Conservation (phyloP, 2,113 vertebrate genomes). For the Lathamus discolor region DNA sequence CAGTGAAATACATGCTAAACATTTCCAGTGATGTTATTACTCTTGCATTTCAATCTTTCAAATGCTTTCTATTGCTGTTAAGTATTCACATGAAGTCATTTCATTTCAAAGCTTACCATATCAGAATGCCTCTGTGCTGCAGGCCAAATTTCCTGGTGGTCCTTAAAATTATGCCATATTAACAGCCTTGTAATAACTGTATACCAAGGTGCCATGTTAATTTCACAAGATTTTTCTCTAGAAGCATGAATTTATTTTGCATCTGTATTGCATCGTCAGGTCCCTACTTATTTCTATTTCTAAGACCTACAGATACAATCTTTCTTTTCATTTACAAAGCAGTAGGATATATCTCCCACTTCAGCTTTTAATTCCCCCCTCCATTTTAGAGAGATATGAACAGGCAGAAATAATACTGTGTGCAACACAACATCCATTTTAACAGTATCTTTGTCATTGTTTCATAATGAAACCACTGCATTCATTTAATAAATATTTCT, state of each 20-base stretch:
- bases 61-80: neutral
- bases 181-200: neutral
- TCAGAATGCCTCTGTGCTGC: conserved; percentile 21
- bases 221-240: neutral
- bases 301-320: neutral
- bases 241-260: neutral
- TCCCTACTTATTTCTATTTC: neutral
- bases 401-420: neutral
- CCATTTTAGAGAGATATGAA: neutral
- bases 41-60: neutral
- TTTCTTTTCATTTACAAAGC: neutral
- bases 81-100: neutral
- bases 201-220: neutral
- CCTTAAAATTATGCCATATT: conserved; percentile 5
- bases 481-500: neutral
- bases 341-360: neutral
- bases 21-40: neutral
- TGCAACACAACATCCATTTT: neutral
- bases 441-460: neutral
- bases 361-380: neutral
- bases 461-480: neutral
- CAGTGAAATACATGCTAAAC: neutral
- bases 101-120: neutral
- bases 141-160: conserved; percentile 27
- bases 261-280: neutral